Evolutionary conservation across 1,140 invertebrate species (phyloP), one percentile per base, ranked within the genome.

Genomic region (Oncopodura yosiiana): DNA sequence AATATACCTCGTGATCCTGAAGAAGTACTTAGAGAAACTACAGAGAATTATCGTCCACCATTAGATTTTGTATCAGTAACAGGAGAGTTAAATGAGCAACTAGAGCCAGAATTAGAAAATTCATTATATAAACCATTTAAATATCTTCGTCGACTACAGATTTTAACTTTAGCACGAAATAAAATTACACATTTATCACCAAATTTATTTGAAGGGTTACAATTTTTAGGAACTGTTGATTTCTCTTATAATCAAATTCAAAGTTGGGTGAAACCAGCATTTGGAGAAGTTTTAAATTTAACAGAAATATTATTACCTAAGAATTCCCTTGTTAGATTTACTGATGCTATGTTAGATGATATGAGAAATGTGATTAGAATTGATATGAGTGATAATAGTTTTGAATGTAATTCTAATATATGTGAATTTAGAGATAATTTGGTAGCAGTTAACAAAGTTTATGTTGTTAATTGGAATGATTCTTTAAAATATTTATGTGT

Each of bases 341-440:
- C 59, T 0, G 8, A 38, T n/a, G 57, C 34, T 19, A 65, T 65
- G 63, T 8, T 56, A 14, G 30, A 52, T 23, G 63, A 65, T 55
- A 5, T 37, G 14, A 26, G 21, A 3, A 21, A 3, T 14, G 2
- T 27, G 3, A 8, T 18, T 19, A 29, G 11, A 29, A 3, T 59
- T 2, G 61, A 63, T 32, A 32, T 63, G 1, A 37, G 50, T 5
- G 29, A 21, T 0, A 80, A 80, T 58, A 69, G 71, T 18, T 71
- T 79, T 8, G 62, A 77, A 0, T 80, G 78, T 50, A 73, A 74
- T 52, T 75, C 76, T 52, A 51, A 70, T 5, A 46, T 70, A 0
- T 68, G 73, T 50, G 68, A 74, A 11, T 65, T 79, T 0, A 70
- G 71, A 18, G 72, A 75, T 18, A 53, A n/a, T n/a, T n/a, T 71